Base-by-base conservation (phyloP, 2,888 invertebrate genomes). In the Pammene fasciana region DNA sequence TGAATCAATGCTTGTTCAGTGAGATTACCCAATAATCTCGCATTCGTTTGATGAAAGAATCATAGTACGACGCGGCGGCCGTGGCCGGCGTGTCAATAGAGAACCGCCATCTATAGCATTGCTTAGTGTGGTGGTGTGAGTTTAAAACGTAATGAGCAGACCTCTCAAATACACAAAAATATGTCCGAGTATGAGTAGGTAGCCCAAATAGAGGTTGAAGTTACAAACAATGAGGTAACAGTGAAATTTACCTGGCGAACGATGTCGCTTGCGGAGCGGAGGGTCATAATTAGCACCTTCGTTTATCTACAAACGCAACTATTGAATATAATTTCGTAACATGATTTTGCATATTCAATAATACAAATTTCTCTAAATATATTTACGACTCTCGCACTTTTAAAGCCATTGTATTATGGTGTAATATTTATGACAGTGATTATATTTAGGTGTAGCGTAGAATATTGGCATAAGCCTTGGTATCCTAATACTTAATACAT, bases 221-320 rank as follows among this genome's bases (percentile, higher is more conserved):
- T 73, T 60, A 70, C 74, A 77, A 79, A 81, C 78, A 79, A 76
- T 81, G 79, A 76, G 75, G 80, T 77, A 80, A 81, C 67, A 77
- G 80, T 75, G 79, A 82, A 80, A 79, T 74, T 78, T 71, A 48
- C 67, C 61, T 71, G 70, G 46, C 72, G 60, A 70, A 54, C 70
- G 75, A 73, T 67, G 67, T 72, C 68, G 68, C 68, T 70, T 70
- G 60, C 70, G 62, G 60, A 68, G 60, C 70, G 62, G 60, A 68
- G 70, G 74, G 68, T 67, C 75, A 80, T 76, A 83, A 80, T 84
- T 84, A 78, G 76, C 84, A 84, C 82, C 82, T 84, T 75, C 71
- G 73, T 65, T 64, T 70, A 70, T 65, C 68, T 70, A 70, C 65
- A 54, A 65, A 59, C 68, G 56, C 46, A 26, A 38, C 54, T 54